A percentile compares a stretch with the other conserved stretches of the same genome.
These are phyloP conservation scores for Peromyscus polionotus DNA, from an alignment of 2,113 vertebrate species.

Conservation along the genomic window DNA sequence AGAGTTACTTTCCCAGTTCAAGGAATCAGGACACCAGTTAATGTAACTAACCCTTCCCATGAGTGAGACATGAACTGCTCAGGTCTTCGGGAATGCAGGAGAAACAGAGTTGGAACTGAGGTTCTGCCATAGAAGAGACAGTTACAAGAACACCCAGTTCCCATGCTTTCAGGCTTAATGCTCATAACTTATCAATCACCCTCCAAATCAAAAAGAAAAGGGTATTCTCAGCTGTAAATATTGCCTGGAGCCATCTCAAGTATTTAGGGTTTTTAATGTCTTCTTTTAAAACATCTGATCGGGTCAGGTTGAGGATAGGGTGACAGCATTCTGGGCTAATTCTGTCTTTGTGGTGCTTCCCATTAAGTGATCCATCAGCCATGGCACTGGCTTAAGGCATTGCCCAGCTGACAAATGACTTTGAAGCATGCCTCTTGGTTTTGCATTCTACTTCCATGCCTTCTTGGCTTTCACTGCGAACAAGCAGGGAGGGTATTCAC, in stretches of 20 bases:
- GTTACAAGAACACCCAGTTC: constrained; percentile 53
- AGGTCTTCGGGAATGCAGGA: background rate
- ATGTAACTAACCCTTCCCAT: background rate
- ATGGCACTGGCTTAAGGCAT: constrained; percentile 45
- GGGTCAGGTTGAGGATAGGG: background rate
- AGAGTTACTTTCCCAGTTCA: constrained; percentile 8
- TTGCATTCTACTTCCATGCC: constrained; percentile 65
- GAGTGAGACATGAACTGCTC: background rate
- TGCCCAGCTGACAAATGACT: constrained; percentile 74
- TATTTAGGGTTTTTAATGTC: constrained; percentile 44
- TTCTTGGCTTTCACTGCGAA: constrained; percentile 78
- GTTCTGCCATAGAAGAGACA: constrained; percentile 34
- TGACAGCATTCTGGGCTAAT: constrained; percentile 38
- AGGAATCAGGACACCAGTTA: background rate
- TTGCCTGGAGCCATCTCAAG: background rate
- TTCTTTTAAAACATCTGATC: constrained; percentile 59
- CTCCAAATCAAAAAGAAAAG: constrained; percentile 61
- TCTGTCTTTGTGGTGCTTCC: constrained; percentile 10
- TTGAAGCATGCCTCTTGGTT: constrained; percentile 53
- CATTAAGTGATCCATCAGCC: constrained; percentile 64
- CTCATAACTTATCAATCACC: constrained; percentile 66
- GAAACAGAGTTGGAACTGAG: background rate
- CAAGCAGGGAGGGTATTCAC: constrained; percentile 18
- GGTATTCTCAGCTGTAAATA: constrained; percentile 59
- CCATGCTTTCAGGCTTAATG: constrained; percentile 33